Evolutionary conservation across 2,797 vertebrate species (phyloP).

Genomic region (Champsocephalus esox): DNA sequence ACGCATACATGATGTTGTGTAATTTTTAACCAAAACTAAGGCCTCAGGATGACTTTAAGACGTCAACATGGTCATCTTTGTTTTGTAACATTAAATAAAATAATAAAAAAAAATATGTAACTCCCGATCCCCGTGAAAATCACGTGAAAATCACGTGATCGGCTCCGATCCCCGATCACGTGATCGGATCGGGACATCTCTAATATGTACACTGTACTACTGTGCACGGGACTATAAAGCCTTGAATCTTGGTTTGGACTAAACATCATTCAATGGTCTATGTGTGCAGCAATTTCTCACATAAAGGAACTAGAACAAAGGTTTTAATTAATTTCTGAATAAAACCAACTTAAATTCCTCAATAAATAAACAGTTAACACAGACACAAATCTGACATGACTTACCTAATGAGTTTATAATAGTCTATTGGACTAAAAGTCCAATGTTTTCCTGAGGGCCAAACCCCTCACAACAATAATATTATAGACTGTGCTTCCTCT

Average conservation of each 20-base stretch:
- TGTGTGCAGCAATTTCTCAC: neutral
- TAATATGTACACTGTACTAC: too few relatives aligned
- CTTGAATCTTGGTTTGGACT: neutral
- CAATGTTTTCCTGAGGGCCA: conserved; percentile 43
- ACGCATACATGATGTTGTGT: too few relatives aligned
- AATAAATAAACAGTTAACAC: conserved; percentile 1
- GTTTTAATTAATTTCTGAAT: neutral
- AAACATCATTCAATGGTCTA: neutral
- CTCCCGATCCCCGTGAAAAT: too few relatives aligned
- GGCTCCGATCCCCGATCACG: too few relatives aligned
- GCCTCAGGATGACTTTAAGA: too few relatives aligned
- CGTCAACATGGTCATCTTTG: too few relatives aligned
- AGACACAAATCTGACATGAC: conserved; percentile 20
- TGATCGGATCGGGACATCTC: too few relatives aligned
- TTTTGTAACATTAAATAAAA: too few relatives aligned
- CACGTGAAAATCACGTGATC: too few relatives aligned
- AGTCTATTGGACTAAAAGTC: conserved; percentile 9
- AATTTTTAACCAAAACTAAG: too few relatives aligned
- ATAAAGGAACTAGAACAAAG: neutral
- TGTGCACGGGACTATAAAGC: too few relatives aligned
- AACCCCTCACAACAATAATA: conserved; percentile 52
- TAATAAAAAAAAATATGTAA: too few relatives aligned
- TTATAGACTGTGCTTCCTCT: conserved; percentile 53
- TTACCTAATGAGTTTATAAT: conserved; percentile 40
- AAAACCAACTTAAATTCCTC: neutral